Evolutionary conservation across 2,797 vertebrate species (phyloP).

Genomic region (Hephaestus fuliginosus): DNA sequence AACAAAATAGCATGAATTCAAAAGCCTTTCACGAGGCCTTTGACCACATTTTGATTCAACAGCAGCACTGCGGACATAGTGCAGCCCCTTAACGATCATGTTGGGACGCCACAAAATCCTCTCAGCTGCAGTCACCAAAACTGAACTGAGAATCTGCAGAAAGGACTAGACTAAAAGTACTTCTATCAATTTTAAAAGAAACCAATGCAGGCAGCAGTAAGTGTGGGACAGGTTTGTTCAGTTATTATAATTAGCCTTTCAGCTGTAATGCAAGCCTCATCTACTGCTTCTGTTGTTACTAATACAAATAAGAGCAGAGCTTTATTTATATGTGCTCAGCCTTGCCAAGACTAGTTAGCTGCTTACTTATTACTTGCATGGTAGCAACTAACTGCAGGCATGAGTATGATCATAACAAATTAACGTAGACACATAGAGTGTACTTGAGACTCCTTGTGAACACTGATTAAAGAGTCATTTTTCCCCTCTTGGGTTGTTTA

Average conservation of each 20-base stretch:
- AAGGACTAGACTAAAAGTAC: not conserved
- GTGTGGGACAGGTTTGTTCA: not conserved
- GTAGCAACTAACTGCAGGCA: not conserved
- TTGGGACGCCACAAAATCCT: constrained; percentile 33
- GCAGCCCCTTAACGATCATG: constrained; percentile 16
- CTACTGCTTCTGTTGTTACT: not conserved
- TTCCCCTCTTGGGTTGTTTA: not conserved
- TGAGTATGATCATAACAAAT: too few relatives aligned
- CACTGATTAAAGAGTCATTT: not conserved
- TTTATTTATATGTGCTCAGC: not conserved
- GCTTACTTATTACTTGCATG: not conserved
- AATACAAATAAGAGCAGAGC: not conserved
- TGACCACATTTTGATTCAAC: constrained; percentile 15
- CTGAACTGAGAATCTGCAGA: not conserved
- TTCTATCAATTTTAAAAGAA: not conserved
- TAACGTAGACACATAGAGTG: too few relatives aligned
- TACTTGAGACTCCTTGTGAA: not conserved
- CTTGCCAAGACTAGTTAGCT: not conserved
- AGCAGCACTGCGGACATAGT: constrained; percentile 10
- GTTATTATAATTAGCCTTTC: too few relatives aligned
- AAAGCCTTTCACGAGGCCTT: not conserved
- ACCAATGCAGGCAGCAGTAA: not conserved
- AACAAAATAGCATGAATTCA: not conserved
- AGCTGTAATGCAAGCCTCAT: not conserved
- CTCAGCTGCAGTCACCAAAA: constrained; percentile 33